Evolutionary conservation across 2,888 invertebrate genomes (phyloP), one percentile per base, ranked within the genome.

Genomic region (Pecten maximus): DNA sequence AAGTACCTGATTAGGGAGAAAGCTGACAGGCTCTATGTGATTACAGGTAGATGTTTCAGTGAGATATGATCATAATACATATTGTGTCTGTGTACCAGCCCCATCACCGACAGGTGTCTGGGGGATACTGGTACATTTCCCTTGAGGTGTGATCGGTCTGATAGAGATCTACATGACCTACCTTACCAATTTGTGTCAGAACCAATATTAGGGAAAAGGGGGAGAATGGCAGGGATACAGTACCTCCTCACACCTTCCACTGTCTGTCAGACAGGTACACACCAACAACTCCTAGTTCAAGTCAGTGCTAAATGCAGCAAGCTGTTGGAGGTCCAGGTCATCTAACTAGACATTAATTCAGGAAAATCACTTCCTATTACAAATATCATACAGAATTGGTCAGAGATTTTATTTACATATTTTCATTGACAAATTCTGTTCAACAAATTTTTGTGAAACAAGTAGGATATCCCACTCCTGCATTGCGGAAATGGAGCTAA

Each of bases 161-260:
- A 74, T 28, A 74, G 8, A 35, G 19, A 28, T 74, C 28, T 28
- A 35, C 35, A 74, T 74, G 0, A 28, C 74, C 35, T 35, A 74
- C 35, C 74, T 74, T 74, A 74, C 74, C 74, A 74, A 74, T 74
- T 10, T 35, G 74, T 74, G 74, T 74, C 74, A 74, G 35, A 74
- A 35, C 74, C 28, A 28, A 35, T 74, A 74, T 3, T 19, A 16
- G 50, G 50, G 8, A 50, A 50, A 15, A 35, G 28, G 15, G 35
- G 23, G 74, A 74, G 60, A n/a, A n/a, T 60, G 60, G n/a, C 8
- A 60, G n/a, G 44, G 60, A 16, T 23, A 74, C 10, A 74, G 74
- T 2, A 35, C 35, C 74, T 74, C 28, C 74, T 35, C 28, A 35
- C 74, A 74, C 74, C 54, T 54, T 54, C 54, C 23, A 54, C n/a